Percentiles rank a stretch among this genome's conserved stretches.
These are phyloP conservation scores for Cuniculus paca DNA, from an alignment of 2,797 vertebrate genomes.

Conservation along the genomic window DNA sequence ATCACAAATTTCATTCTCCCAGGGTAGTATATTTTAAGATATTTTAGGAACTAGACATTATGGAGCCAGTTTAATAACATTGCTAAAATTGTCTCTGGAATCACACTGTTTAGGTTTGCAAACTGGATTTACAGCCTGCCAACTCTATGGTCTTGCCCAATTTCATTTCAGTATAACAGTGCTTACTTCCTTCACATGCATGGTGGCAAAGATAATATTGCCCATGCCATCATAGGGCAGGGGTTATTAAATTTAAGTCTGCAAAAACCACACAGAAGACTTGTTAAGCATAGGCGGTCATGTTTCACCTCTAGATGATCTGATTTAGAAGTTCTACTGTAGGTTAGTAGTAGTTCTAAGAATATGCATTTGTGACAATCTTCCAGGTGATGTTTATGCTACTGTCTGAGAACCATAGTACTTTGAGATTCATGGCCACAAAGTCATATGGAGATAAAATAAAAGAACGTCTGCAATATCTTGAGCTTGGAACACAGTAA, in stretches of 20 bases:
- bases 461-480: not conserved
- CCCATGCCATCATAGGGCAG: not conserved
- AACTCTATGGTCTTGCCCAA: not conserved
- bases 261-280: not conserved
- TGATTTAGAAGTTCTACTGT: not conserved
- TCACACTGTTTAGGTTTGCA: not conserved
- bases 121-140: not conserved
- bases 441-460: not conserved
- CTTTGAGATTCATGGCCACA: not conserved
- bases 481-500: not conserved
- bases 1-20: conserved; percentile 27
- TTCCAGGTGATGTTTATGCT: not conserved
- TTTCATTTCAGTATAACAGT: not conserved
- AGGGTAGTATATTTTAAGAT: not conserved
- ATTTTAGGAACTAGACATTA: not conserved
- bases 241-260: not conserved
- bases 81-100: conserved; percentile 1
- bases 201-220: not conserved
- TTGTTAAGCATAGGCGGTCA: not conserved
- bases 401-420: not conserved
- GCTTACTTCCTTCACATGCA: not conserved
- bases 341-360: not conserved
- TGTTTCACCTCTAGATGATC: not conserved
- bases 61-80: not conserved
- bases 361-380: not conserved